A percentile compares a stretch with the other conserved stretches of the same genome.
These are phyloP conservation scores for Boulengerochromis microlepis DNA, from an alignment of 2,113 vertebrate genomes.

Conservation along the genomic window DNA sequence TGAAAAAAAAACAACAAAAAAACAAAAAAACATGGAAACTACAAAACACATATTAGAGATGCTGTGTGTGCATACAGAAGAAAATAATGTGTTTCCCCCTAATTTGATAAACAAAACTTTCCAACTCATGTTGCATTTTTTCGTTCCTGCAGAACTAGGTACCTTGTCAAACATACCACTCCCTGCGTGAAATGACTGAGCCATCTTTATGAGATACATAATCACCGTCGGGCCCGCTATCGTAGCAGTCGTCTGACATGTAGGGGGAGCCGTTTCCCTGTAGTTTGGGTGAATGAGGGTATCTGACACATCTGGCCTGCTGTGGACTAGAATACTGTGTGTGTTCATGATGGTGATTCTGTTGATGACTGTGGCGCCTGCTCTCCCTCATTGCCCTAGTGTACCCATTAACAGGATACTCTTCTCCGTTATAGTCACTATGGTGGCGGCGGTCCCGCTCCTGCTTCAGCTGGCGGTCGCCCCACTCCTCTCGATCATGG, in stretches of 20 bases:
- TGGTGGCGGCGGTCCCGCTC: slow-evolving; percentile 41
- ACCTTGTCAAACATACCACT: slow-evolving; percentile 88
- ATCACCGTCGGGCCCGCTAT: slow-evolving; percentile 84
- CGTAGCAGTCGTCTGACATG: slow-evolving; percentile 82
- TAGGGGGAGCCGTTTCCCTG: slow-evolving; percentile 77
- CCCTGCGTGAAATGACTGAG: slow-evolving; percentile 95
- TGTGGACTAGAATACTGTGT: slow-evolving; percentile 70
- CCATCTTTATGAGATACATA: slow-evolving; percentile 95
- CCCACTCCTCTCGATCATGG: slow-evolving; percentile 88
- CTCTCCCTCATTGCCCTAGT: slow-evolving; percentile 71
- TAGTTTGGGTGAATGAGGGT: slow-evolving; percentile 55
- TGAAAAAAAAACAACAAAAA: not conserved
- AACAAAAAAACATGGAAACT: not conserved
- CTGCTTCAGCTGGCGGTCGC: slow-evolving; percentile 74
- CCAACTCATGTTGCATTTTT: not conserved
- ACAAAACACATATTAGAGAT: slow-evolving; percentile 10
- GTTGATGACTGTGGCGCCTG: slow-evolving; percentile 38
- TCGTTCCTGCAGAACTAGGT: not conserved
- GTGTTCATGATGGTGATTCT: slow-evolving; percentile 42
- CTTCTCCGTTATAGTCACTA: slow-evolving; percentile 38
- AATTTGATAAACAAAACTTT: slow-evolving; percentile 7
- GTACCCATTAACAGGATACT: slow-evolving; percentile 66
- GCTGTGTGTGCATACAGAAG: slow-evolving; percentile 3
- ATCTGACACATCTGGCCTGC: slow-evolving; percentile 74
- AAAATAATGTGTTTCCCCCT: not conserved